Conservation (phyloP, 64 coral and sea anemone genomes). For the Dendrophyllia cribrosa region DNA sequence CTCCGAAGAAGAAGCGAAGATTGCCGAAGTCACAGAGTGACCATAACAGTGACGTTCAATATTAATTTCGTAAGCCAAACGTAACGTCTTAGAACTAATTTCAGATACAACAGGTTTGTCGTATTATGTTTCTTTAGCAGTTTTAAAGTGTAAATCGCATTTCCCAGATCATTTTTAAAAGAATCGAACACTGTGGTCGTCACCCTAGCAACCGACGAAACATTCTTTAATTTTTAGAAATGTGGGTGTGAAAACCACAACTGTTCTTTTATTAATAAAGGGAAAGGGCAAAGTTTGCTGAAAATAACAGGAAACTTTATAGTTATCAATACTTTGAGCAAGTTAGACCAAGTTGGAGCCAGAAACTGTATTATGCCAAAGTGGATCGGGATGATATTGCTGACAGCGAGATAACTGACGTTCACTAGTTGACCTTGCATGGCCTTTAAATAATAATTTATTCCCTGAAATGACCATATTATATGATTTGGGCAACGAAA, state of each 20-base stretch:
- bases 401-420: neutral
- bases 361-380: neutral
- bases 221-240: too few species aligned
- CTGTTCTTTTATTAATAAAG: neutral
- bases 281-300: too few species aligned
- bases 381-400: neutral
- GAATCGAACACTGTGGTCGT: too few species aligned
- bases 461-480: neutral
- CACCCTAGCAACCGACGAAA: too few species aligned
- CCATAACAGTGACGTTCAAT: neutral
- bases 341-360: neutral
- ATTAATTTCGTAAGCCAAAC: too few species aligned
- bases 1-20: neutral
- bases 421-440: neutral
- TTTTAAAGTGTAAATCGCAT: too few species aligned
- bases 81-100: too few species aligned
- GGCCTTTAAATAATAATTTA: neutral
- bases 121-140: too few species aligned
- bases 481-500: neutral
- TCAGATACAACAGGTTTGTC: too few species aligned
- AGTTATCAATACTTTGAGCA: too few species aligned
- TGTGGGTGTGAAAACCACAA: neutral
- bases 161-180: too few species aligned
- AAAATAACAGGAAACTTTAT: neutral
- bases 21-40: neutral